phyloP scores from a whole-genome alignment of 2,113 vertebrate species.

The Mus musculus region DNA sequence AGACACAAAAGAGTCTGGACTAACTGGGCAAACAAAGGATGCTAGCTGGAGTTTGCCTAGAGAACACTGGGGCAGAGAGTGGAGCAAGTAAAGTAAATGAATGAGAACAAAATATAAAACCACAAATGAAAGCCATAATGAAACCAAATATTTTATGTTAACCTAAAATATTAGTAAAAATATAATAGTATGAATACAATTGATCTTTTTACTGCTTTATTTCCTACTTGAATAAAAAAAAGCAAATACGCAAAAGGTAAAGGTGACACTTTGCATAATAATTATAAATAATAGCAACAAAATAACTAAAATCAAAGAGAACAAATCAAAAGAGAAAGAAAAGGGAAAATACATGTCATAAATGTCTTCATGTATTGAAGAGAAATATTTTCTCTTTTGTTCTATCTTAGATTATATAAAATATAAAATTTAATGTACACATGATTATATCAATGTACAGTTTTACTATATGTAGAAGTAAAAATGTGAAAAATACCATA shows the following conservation, averaged over 20 bases:
- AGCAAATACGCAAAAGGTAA: not conserved
- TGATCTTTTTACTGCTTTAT: not conserved
- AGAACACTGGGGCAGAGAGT: no score
- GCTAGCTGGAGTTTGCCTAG: no score
- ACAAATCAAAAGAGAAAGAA: not conserved
- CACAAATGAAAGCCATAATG: not conserved
- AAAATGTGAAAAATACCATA: not conserved
- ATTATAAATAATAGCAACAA: not conserved
- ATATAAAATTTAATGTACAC: not conserved
- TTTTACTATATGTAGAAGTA: not conserved
- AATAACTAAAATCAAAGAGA: not conserved
- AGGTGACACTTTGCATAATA: not conserved
- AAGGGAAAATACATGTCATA: not conserved
- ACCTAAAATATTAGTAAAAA: not conserved
- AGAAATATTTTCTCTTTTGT: not conserved
- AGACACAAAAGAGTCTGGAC: no score
- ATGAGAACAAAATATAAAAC: no score
- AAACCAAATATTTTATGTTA: not conserved
- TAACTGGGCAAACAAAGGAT: no score
- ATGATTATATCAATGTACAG: not conserved
- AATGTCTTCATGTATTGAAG: not conserved
- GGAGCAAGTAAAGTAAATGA: no score
- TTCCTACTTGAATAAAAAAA: not conserved
- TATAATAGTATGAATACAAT: not conserved
- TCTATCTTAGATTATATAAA: not conserved